These are phyloP conservation scores for Galbula dea DNA, from an alignment of 2,113 vertebrate species.

Conservation along the genomic window DNA sequence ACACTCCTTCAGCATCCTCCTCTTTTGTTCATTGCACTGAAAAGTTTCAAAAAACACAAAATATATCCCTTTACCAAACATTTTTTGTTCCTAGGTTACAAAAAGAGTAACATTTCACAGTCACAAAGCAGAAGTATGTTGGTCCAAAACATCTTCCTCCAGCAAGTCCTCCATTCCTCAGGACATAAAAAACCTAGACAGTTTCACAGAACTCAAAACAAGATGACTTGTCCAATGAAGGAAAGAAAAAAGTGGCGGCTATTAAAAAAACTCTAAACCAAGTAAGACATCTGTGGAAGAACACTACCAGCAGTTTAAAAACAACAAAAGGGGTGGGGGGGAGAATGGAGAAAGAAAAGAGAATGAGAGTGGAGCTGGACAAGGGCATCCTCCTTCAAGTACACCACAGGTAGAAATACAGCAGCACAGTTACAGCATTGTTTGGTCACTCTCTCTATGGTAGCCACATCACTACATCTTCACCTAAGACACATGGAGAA, in stretches of 20 bases:
- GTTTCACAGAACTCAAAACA: constrained; percentile 43
- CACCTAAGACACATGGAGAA: constrained; percentile 28
- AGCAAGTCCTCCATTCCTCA: constrained; percentile 52
- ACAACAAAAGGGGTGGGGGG: not conserved
- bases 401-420: constrained; percentile 49
- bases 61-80: constrained; percentile 81
- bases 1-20: constrained; percentile 71
- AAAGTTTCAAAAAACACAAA: constrained; percentile 82
- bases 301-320: not conserved
- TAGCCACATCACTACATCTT: constrained; percentile 13
- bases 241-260: constrained; percentile 16
- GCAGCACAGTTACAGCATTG: constrained; percentile 41
- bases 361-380: not conserved
- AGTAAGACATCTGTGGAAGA: not conserved
- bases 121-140: constrained; percentile 79
- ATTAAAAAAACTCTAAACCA: not conserved
- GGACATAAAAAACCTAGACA: constrained; percentile 46
- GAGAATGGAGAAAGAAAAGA: not conserved
- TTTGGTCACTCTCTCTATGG: constrained; percentile 49
- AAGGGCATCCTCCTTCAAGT: constrained; percentile 59
- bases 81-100: constrained; percentile 79
- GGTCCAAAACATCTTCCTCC: constrained; percentile 60
- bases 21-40: constrained; percentile 78
- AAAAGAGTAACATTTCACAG: constrained; percentile 84
- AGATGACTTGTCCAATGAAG: constrained; percentile 29